Evolutionary conservation across 2,888 invertebrate genomes (phyloP).

Genomic region (Caenorhabditis doughertyi): DNA sequence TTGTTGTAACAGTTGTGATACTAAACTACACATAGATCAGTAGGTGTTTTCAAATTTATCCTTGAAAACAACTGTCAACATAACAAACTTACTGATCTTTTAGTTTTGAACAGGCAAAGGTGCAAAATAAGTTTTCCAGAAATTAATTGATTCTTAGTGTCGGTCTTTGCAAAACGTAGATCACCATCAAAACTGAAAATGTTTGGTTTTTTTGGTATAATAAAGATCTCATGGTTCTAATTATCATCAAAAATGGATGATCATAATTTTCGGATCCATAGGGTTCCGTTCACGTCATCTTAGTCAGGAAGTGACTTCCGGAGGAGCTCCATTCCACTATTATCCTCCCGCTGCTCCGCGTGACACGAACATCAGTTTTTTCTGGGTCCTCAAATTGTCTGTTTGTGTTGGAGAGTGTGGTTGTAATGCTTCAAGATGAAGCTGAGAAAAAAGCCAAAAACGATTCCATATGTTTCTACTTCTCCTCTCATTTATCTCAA

Average conservation of each 20-base stretch:
- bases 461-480: slow-evolving; percentile 16
- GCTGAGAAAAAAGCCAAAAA: not conserved
- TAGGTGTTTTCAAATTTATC: too few relatives aligned
- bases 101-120: too few relatives aligned
- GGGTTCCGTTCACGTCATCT: slow-evolving; percentile 43
- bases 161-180: too few relatives aligned
- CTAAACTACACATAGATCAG: not conserved
- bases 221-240: too few relatives aligned
- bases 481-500: slow-evolving; percentile 23
- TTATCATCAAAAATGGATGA: not conserved
- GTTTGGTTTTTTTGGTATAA: too few relatives aligned
- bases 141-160: too few relatives aligned
- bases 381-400: slow-evolving; percentile 1
- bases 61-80: too few relatives aligned
- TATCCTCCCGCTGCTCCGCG: slow-evolving; percentile 27
- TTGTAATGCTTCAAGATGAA: slow-evolving; percentile 23
- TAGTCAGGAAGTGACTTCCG: slow-evolving; percentile 27
- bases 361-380: slow-evolving; percentile 47
- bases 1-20: not conserved
- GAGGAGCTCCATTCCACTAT: slow-evolving; percentile 3
- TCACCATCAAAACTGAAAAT: too few relatives aligned
- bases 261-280: slow-evolving; percentile 24
- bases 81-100: too few relatives aligned
- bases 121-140: too few relatives aligned
- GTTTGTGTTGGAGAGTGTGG: slow-evolving; percentile 5